Evolutionary conservation across 2,113 vertebrate genomes (phyloP), one percentile per base, ranked within the genome.

Genomic region (Felis catus): DNA sequence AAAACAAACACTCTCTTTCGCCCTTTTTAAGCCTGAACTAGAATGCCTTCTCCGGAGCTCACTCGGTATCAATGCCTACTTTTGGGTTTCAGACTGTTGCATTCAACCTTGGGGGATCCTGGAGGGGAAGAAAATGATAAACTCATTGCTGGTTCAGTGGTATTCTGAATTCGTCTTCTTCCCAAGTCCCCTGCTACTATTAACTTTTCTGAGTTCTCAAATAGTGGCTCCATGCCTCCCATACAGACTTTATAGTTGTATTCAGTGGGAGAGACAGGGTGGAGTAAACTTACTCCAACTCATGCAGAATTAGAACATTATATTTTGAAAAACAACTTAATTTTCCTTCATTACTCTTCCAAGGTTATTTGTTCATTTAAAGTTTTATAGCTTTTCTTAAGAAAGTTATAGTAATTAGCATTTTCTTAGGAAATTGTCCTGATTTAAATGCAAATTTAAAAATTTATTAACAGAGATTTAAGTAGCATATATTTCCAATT

Each of bases 391-490:
- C 55, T 74, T 18, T 65, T 66, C 21, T 73, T 55, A 92, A 94
- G 66, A 63, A 95, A 73, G 5, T 45, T 68, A 58, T 66, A 78
- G 18, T 63, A 89, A 89, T 91, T 82, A 92, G 87, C 5, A 90
- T 74, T 89, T 91, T 89, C 76, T 92, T 89, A 82, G 74, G 29
- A 79, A 95, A 45, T n/a, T 90, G 31, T 51, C 23, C 55, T 84
- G 61, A 81, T 86, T 92, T 91, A 78, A 92, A 95, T 63, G 36
- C 21, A 48, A 10, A 79, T 79, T 84, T 61, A 2, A 79, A 96
- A 41, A 25, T 85, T 36, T 71, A 86, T 95, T 76, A 89, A 29
- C 45, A 25, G 48, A 94, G 6, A 27, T 78, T 89, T 96, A 82
- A 76, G n/a, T 71, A 68, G 58, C 11, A 70, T 85, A 33, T 3